A percentile compares a stretch with the other conserved stretches of the same genome.
Evolutionary conservation across 1,140 invertebrate genomes (phyloP).

Genomic region (Laupala kohalensis): DNA sequence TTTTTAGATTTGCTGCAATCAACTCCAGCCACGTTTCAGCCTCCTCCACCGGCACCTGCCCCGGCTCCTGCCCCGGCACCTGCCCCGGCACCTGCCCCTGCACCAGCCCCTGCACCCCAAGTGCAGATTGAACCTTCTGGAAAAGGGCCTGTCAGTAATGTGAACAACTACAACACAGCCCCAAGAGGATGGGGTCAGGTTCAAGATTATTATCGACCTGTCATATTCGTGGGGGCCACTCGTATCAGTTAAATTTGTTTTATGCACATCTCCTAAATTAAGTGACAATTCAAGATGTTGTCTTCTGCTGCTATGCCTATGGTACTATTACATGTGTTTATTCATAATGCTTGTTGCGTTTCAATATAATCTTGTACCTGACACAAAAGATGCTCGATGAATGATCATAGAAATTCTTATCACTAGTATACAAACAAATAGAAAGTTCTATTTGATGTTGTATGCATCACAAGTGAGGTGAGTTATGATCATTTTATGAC

Average conservation of each 20-base stretch:
- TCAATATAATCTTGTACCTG: neutral
- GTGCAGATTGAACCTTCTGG: conserved; percentile 21
- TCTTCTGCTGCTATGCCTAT: no score
- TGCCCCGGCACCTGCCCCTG: conserved; percentile 12
- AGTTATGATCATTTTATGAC: no score
- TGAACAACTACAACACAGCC: conserved; percentile 61
- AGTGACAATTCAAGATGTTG: no score
- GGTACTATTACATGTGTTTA: no score
- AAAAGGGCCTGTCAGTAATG: conserved; percentile 22
- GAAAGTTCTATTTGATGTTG: neutral
- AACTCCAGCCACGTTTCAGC: conserved; percentile 16
- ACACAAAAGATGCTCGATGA: neutral
- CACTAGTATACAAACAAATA: neutral
- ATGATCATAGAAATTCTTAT: neutral
- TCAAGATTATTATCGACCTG: conserved; percentile 48
- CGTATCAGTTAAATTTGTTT: neutral
- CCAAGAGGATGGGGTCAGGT: conserved; percentile 63
- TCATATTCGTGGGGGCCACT: conserved; percentile 35
- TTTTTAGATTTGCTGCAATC: neutral
- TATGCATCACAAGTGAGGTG: no score
- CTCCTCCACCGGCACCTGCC: conserved; percentile 13
- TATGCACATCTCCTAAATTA: neutral
- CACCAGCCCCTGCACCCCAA: conserved; percentile 24
- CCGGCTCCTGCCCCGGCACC: conserved; percentile 12
- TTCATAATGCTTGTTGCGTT: neutral